Evolutionary conservation across 2,888 invertebrate genomes (phyloP).

Genomic region (Pachydiplax longipennis): DNA sequence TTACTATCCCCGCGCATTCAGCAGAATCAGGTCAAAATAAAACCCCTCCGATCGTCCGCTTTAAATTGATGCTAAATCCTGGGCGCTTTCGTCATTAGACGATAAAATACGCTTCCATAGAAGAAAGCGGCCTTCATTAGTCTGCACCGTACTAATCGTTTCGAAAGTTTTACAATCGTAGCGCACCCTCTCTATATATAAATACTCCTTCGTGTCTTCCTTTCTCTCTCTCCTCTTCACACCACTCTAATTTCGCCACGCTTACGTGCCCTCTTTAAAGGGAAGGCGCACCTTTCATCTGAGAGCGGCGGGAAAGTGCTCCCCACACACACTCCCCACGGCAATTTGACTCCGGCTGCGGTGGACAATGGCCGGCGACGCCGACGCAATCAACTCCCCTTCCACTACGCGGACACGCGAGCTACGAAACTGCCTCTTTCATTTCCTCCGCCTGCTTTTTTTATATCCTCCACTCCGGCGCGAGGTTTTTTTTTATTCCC

Average conservation of each 20-base stretch:
- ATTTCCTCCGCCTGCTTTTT: conserved; percentile 7
- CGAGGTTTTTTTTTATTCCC: neutral
- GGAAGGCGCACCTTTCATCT: neutral
- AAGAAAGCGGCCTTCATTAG: neutral
- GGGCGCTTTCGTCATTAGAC: too few relatives aligned
- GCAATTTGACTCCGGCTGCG: conserved; percentile 39
- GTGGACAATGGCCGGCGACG: conserved; percentile 31
- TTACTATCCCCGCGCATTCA: too few relatives aligned
- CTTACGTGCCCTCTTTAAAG: neutral
- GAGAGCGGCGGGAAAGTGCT: neutral
- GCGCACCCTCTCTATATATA: neutral
- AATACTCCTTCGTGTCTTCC: neutral
- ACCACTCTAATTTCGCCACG: neutral
- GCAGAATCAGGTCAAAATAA: too few relatives aligned
- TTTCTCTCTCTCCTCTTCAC: neutral
- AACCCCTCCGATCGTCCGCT: too few relatives aligned
- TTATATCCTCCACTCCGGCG: neutral
- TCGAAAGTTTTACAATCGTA: neutral
- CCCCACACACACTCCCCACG: neutral
- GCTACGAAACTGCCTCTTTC: conserved; percentile 1
- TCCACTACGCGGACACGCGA: conserved; percentile 6
- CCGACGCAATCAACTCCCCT: conserved; percentile 25
- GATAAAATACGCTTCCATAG: too few relatives aligned
- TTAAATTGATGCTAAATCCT: too few relatives aligned
- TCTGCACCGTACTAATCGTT: neutral